Base-by-base conservation (phyloP, 2,113 vertebrate species). In the Siphamia tubifer region DNA sequence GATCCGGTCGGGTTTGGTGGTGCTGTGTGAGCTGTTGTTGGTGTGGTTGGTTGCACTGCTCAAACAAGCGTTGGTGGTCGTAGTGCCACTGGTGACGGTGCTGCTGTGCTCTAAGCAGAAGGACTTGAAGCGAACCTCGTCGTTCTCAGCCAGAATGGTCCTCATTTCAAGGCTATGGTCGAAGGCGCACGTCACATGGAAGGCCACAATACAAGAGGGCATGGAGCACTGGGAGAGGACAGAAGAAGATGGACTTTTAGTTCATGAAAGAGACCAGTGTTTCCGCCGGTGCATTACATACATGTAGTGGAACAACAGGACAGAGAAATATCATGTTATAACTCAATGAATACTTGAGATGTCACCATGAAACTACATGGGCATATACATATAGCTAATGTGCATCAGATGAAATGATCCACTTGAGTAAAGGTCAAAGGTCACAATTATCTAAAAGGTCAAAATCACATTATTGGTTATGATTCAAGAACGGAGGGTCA, bases 161-260 rank as follows among this genome's bases (percentile, higher is more conserved):
- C 94, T 84, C 97, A 99, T 99, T 87, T 99, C 97, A 16, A 98
- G 92, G 82, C 93, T 92, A 47, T 93, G 95, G 86, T 99, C 97
- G 30, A 99, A 99, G 85, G 97, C 97, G 92, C 97, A 98, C 0
- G 97, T 99, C 90, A 99, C 97, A 4, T 99, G 97, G 92, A 99
- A 98, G 11, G 96, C 97, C 5, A 96, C 96, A 68, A 98, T 89
- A 0, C 97, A 99, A 87, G 96, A 92, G 28, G 96, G 94, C 96
- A 95, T 98, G 84, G 95, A 98, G 87, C 97, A 99, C 97, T 99
- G 88, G 5, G 27, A 0, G 67, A 42, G 64, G 5, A 78, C n/a
- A 54, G 30, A 2, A 31, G 68, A 32, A 28, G 0, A 8, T 8
- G 2, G 8, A 40, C 16, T 17, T 9, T 8, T 15, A 40, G 2